These are phyloP conservation scores for Laticauda colubrina DNA, from an alignment of 2,113 vertebrate species.

Conservation along the genomic window DNA sequence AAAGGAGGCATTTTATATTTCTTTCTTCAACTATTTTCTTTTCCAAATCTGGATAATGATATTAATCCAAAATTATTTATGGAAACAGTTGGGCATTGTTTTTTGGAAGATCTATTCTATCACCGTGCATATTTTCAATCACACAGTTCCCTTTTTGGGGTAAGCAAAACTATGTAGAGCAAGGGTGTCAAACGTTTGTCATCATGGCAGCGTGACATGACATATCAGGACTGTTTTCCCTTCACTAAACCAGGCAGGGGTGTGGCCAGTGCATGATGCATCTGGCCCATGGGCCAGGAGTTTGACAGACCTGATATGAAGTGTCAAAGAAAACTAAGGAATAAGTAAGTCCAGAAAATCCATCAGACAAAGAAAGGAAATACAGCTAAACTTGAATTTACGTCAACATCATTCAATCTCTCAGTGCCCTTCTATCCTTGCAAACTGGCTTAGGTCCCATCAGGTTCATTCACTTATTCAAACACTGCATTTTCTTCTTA, in stretches of 20 bases:
- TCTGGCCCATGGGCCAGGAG: too few species aligned
- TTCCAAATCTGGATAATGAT: conserved; percentile 35
- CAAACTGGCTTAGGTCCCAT: background rate
- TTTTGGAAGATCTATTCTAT: background rate
- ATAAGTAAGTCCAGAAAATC: background rate
- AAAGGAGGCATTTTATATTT: background rate
- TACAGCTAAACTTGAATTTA: background rate
- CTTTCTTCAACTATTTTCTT: background rate
- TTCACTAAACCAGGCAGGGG: too few species aligned
- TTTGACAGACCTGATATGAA: background rate
- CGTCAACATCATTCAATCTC: background rate
- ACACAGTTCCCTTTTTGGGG: background rate
- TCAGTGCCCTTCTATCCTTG: background rate
- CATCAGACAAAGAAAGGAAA: background rate
- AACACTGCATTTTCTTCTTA: background rate
- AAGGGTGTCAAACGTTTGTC: too few species aligned
- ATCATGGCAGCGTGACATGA: too few species aligned
- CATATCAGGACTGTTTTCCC: too few species aligned
- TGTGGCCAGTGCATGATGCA: too few species aligned
- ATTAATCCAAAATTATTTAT: conserved; percentile 5
- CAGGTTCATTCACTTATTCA: background rate
- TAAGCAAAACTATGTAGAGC: background rate
- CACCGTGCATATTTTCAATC: background rate
- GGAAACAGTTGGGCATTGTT: background rate
- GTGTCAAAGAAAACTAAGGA: background rate